These are phyloP conservation scores for Holacanthella duospinosa DNA, from an alignment of 2,888 invertebrate genomes.

Conservation along the genomic window DNA sequence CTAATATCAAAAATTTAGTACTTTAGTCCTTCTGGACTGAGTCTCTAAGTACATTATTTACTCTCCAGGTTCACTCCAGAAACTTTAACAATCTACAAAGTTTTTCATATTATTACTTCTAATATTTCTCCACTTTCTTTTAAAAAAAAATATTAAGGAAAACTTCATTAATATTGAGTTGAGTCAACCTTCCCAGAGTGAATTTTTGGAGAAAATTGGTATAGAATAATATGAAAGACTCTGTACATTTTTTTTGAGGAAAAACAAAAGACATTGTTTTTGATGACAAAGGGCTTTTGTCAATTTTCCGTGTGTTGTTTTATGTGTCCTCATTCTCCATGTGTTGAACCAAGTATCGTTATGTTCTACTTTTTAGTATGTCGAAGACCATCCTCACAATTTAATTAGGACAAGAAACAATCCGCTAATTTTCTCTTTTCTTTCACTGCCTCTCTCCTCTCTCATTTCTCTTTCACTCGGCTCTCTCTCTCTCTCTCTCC, in stretches of 20 bases:
- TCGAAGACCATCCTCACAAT: not conserved
- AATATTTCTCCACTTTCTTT: too few relatives aligned
- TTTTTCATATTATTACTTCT: not conserved
- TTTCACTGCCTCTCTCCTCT: constrained; percentile 23
- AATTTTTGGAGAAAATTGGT: too few relatives aligned
- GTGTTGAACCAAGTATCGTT: constrained; percentile 26
- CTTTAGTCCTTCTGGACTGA: too few relatives aligned
- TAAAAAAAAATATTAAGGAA: too few relatives aligned
- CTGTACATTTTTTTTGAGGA: constrained; percentile 2
- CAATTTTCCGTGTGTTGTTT: constrained; percentile 26
- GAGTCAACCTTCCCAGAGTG: too few relatives aligned
- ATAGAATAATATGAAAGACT: too few relatives aligned
- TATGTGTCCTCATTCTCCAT: constrained; percentile 37
- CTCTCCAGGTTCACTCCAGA: too few relatives aligned
- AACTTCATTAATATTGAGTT: too few relatives aligned
- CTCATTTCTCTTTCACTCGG: constrained; percentile 32
- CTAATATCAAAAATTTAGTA: too few relatives aligned
- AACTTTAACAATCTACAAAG: too few relatives aligned
- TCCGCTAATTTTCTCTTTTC: constrained; percentile 22
- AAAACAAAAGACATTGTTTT: not conserved
- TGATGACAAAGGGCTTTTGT: constrained; percentile 8
- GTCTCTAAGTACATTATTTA: too few relatives aligned
- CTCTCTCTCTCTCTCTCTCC: too few relatives aligned
- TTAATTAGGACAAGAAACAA: constrained; percentile 25
- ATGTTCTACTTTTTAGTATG: not conserved